A percentile compares a stretch with the other conserved stretches of the same genome.
phyloP scores from a whole-genome alignment of 2,797 vertebrate genomes.

The Sebastes hubbsi region DNA sequence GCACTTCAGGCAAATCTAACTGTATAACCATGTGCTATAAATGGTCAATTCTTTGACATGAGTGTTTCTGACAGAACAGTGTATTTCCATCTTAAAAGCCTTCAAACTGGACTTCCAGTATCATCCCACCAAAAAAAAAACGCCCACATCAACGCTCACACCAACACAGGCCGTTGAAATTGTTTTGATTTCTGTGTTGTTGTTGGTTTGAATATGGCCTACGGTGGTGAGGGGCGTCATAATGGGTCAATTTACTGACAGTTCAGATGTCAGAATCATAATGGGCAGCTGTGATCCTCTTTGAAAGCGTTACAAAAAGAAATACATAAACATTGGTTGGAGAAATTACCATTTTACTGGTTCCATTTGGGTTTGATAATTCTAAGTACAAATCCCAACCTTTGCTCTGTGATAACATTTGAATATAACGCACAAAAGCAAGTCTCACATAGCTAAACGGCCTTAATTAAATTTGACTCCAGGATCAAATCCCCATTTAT shows the following conservation, averaged over 20 bases:
- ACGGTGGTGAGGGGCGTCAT: constrained; percentile 5
- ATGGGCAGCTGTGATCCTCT: background rate
- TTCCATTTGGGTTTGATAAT: constrained; percentile 8
- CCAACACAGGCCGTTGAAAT: background rate
- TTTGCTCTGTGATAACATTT: constrained; percentile 15
- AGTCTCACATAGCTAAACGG: constrained; percentile 18
- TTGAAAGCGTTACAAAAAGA: background rate
- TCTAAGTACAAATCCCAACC: constrained; percentile 13
- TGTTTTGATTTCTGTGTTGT: background rate
- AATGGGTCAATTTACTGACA: constrained; percentile 28
- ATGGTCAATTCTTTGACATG: background rate
- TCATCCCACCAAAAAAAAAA: background rate
- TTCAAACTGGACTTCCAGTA: constrained; percentile 8
- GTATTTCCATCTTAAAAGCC: constrained; percentile 31
- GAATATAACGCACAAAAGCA: constrained; percentile 30
- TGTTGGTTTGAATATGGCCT: constrained; percentile 22
- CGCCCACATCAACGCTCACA: background rate
- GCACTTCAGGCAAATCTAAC: background rate
- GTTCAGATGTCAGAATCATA: constrained; percentile 29
- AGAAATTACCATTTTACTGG: background rate
- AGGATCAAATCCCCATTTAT: constrained; percentile 58
- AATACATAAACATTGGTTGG: background rate
- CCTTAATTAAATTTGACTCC: constrained; percentile 64
- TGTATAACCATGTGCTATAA: background rate
- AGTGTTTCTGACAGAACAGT: constrained; percentile 5